These are phyloP conservation scores for Sphyrna mokarran DNA, from an alignment of 2,113 vertebrate genomes.

Conservation along the genomic window DNA sequence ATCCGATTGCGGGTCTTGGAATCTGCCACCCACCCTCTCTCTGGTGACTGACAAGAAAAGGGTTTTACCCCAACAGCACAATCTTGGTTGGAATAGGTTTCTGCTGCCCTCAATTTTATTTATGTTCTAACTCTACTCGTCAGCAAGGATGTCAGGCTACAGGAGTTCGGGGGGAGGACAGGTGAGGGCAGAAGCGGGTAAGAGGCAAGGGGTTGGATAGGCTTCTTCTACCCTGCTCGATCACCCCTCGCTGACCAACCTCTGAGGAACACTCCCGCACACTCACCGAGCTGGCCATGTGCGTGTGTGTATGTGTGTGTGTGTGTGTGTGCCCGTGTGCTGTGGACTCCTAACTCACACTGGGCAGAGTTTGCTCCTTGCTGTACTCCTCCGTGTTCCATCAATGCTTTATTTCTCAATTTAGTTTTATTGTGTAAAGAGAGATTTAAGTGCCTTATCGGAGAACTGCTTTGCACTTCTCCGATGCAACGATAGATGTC, in stretches of 20 bases:
- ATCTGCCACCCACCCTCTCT: no score
- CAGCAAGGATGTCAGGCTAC: neutral
- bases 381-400: neutral
- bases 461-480: neutral
- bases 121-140: neutral
- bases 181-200: neutral
- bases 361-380: neutral
- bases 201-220: neutral
- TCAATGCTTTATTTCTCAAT: neutral
- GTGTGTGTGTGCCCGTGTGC: no score
- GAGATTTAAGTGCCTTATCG: neutral
- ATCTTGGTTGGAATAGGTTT: neutral
- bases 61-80: neutral
- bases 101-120: neutral
- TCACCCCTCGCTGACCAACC: neutral
- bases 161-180: no score
- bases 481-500: neutral
- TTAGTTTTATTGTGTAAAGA: neutral
- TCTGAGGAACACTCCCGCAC: neutral
- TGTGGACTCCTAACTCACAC: neutral
- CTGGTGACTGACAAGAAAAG: neutral
- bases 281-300: neutral
- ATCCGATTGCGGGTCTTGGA: no score
- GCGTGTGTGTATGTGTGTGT: no score
- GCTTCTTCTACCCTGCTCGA: neutral